Evolutionary conservation across 2,888 invertebrate species (phyloP).

Genomic region (Apeira syringaria): DNA sequence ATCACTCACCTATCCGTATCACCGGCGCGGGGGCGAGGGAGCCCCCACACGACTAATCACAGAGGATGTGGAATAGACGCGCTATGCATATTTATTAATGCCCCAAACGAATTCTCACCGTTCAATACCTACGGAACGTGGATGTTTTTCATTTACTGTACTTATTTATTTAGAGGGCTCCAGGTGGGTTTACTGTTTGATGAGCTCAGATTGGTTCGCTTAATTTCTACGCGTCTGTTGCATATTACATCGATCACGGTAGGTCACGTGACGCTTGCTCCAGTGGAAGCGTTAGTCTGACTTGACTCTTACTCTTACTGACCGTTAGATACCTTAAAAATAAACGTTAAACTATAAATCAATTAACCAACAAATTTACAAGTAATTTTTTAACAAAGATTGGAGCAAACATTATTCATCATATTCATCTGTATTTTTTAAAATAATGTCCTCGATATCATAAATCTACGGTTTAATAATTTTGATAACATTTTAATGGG

Average conservation of each 20-base stretch:
- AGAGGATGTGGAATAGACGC: constrained; percentile 80
- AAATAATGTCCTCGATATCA: no score
- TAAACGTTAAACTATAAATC: no score
- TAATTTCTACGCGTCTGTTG: constrained; percentile 64
- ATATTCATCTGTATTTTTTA: no score
- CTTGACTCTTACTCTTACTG: no score
- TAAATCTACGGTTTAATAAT: no score
- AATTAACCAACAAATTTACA: no score
- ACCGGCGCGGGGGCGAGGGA: constrained; percentile 50
- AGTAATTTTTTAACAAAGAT: no score
- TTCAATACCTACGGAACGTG: constrained; percentile 62
- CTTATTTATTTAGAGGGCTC: constrained; percentile 75
- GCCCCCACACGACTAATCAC: constrained; percentile 77
- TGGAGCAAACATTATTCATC: no score
- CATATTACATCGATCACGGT: constrained; percentile 47
- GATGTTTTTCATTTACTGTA: constrained; percentile 77
- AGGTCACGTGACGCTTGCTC: constrained; percentile 54
- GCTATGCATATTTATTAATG: constrained; percentile 82
- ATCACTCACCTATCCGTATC: constrained; percentile 81
- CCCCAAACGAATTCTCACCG: constrained; percentile 73
- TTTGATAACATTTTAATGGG: no score
- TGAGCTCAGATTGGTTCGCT: constrained; percentile 72
- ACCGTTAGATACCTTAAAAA: no score
- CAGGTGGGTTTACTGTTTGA: constrained; percentile 79
- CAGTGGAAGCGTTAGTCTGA: no score